Percentiles rank a stretch among this genome's conserved stretches.
These are phyloP conservation scores for Myanophis thanlyinensis DNA, from an alignment of 2,113 vertebrate genomes.

Conservation along the genomic window DNA sequence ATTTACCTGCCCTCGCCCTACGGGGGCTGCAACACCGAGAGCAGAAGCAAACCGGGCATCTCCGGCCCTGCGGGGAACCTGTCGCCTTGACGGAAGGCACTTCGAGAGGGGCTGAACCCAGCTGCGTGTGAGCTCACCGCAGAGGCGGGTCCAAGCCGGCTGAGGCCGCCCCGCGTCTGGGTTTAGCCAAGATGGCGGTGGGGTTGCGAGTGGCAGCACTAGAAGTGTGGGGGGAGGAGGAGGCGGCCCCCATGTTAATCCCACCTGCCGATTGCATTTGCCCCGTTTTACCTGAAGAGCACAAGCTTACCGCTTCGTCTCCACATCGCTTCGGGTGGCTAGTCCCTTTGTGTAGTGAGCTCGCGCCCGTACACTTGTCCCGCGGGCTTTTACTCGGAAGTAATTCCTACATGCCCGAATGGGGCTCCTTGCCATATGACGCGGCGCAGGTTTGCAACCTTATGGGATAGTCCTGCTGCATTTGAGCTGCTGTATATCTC, in stretches of 20 bases:
- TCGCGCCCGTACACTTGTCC: background rate
- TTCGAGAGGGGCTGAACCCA: background rate
- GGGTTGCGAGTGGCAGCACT: fast-evolving
- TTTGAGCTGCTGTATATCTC: background rate
- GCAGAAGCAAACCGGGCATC: background rate
- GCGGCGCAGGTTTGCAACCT: background rate
- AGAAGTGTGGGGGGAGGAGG: fast-evolving
- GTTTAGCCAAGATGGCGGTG: background rate
- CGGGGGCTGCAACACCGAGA: background rate
- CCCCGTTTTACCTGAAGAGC: background rate
- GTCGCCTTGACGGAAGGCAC: background rate
- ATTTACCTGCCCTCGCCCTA: background rate
- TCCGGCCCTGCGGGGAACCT: background rate
- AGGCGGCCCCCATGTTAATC: background rate
- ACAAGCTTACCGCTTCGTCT: background rate
- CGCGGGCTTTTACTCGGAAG: background rate
- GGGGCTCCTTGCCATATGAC: too few species aligned
- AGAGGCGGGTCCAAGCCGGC: background rate
- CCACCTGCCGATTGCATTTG: background rate
- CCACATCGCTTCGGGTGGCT: background rate
- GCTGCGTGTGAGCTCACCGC: constrained; percentile 1
- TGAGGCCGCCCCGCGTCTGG: constrained; percentile 11
- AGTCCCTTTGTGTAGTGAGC: background rate
- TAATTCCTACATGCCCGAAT: background rate
- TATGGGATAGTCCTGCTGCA: background rate